Evolutionary conservation across 2,888 invertebrate genomes (phyloP).

Genomic region (Cheilosia pagana): DNA sequence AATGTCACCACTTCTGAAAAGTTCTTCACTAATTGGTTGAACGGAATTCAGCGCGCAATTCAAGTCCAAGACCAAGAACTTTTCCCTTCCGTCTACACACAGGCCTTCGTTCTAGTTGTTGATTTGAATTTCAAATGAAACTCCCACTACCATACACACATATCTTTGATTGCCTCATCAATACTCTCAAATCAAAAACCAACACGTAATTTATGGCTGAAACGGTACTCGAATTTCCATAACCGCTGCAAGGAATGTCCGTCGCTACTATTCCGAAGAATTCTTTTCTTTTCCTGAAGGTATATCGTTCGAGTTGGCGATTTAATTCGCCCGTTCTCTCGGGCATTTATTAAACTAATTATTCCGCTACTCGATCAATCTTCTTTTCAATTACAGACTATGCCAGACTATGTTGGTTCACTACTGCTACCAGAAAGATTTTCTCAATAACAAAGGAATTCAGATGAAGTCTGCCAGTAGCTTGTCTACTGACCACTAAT

Average conservation of each 20-base stretch:
- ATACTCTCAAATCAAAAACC: slow-evolving; percentile 16
- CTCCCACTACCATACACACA: slow-evolving; percentile 11
- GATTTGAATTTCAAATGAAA: slow-evolving; percentile 57
- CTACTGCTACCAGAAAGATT: background rate
- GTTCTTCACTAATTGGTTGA: slow-evolving; percentile 14
- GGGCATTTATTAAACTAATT: slow-evolving; percentile 38
- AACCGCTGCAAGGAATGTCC: slow-evolving; percentile 10
- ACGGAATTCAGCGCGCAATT: background rate
- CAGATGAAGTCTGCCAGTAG: background rate
- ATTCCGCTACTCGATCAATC: slow-evolving; percentile 34
- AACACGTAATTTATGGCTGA: slow-evolving; percentile 8
- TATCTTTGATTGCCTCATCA: slow-evolving; percentile 24
- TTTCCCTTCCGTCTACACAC: background rate
- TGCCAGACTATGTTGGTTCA: background rate
- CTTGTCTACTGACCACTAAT: too few relatives aligned
- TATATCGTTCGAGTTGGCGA: slow-evolving; percentile 2
- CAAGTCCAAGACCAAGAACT: background rate
- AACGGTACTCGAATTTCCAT: slow-evolving; percentile 3
- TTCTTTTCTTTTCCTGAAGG: slow-evolving; percentile 19
- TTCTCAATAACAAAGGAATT: background rate
- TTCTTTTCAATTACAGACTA: slow-evolving; percentile 21
- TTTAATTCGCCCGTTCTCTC: background rate
- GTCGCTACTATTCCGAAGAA: slow-evolving; percentile 2
- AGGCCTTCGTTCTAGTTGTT: background rate
- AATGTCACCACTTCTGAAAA: background rate